Percentiles rank a stretch among this genome's conserved stretches.
phyloP scores from a whole-genome alignment of 2,113 vertebrate genomes.

The Xenotilapia flavipinnis region DNA sequence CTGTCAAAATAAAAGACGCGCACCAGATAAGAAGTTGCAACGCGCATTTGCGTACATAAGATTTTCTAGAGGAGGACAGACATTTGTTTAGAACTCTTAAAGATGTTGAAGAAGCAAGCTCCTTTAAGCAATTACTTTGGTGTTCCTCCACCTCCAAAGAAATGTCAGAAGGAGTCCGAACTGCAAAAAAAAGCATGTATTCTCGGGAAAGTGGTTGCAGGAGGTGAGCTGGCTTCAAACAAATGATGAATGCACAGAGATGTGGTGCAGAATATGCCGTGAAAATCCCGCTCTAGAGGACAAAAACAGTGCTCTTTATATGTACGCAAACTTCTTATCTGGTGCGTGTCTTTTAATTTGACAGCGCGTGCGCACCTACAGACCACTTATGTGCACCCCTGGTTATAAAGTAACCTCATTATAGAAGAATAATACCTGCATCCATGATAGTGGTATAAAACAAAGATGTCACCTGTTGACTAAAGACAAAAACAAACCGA shows the following conservation, averaged over 20 bases:
- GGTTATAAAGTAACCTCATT: neutral
- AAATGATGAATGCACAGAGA: neutral
- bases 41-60: rapidly evolving
- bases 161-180: neutral
- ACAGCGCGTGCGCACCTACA: rapidly evolving
- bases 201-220: neutral
- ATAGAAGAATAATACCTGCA: neutral
- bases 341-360: neutral
- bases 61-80: neutral
- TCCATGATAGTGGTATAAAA: neutral
- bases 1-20: neutral
- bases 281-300: neutral
- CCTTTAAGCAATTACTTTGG: neutral
- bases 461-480: neutral
- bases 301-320: neutral
- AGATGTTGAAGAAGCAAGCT: neutral
- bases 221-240: neutral
- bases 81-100: neutral
- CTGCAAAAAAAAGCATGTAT: rapidly evolving
- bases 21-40: neutral
- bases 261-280: neutral
- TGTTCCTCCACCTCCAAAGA: neutral
- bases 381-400: neutral
- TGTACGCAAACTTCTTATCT: neutral
- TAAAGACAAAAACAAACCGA: neutral